These are phyloP conservation scores for Cisticola juncidis DNA, from an alignment of 2,113 vertebrate species.

Conservation along the genomic window DNA sequence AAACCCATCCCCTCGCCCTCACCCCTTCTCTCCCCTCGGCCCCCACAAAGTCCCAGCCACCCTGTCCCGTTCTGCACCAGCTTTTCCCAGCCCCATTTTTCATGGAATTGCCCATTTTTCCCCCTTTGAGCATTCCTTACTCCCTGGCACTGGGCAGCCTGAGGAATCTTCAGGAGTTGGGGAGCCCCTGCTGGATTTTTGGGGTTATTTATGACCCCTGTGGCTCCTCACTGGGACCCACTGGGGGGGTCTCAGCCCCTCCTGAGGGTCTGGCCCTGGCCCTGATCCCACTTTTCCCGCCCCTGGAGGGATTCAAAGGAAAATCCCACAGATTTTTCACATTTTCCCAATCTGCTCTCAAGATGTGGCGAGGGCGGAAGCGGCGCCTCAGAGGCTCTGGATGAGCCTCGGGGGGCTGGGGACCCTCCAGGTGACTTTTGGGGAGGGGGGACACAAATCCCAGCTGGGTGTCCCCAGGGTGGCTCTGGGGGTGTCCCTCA, in stretches of 20 bases:
- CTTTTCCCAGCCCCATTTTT: neutral
- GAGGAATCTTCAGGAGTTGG: neutral
- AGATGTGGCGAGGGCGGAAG: slow-evolving; percentile 37
- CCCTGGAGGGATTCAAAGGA: neutral
- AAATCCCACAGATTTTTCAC: neutral
- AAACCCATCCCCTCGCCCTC: no score
- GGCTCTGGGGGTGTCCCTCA: no score
- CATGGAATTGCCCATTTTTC: neutral
- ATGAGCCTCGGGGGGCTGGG: neutral
- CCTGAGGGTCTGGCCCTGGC: neutral
- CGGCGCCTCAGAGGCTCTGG: neutral
- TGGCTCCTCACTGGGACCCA: neutral
- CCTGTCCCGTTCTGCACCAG: no score
- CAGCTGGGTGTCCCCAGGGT: no score
- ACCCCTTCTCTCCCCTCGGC: neutral
- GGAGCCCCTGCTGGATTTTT: neutral
- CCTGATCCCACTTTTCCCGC: neutral
- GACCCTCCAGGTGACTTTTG: neutral
- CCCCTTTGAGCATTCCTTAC: neutral
- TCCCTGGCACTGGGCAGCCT: neutral
- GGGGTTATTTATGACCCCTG: neutral
- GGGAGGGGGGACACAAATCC: no score
- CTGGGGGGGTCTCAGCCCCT: neutral
- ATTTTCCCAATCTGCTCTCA: slow-evolving; percentile 32
- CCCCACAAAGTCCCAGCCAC: neutral